Evolutionary conservation across 2,888 invertebrate genomes (phyloP).

Genomic region (Drosophila koepferae): DNA sequence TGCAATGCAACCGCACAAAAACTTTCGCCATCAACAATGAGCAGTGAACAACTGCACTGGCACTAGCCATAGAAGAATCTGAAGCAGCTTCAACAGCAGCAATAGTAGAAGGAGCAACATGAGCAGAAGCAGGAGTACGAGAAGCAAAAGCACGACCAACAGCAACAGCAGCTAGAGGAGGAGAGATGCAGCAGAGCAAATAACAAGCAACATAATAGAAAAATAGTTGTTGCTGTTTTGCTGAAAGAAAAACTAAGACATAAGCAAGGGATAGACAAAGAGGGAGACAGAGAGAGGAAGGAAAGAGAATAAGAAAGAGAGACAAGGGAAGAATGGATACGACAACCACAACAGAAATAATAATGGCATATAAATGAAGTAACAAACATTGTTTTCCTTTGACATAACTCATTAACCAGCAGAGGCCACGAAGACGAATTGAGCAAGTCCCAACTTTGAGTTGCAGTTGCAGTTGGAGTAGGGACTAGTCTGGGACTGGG

Average conservation of each 20-base stretch:
- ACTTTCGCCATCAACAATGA: conserved; percentile 74
- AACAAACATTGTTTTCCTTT: conserved; percentile 84
- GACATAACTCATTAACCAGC: conserved; percentile 84
- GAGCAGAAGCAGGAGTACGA: conserved; percentile 5
- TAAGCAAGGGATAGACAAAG: conserved; percentile 10
- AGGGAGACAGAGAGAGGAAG: background rate
- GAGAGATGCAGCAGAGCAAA: conserved; percentile 51
- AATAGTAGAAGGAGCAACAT: conserved; percentile 1
- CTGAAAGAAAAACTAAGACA: conserved; percentile 63
- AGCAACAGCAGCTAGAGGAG: background rate
- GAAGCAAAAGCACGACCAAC: conserved; percentile 1
- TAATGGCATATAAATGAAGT: conserved; percentile 81
- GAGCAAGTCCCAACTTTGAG: conserved; percentile 30
- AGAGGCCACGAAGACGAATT: conserved; percentile 57
- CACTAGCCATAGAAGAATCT: conserved; percentile 9
- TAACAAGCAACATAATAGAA: conserved; percentile 76
- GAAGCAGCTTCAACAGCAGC: conserved; percentile 11
- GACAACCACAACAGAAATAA: conserved; percentile 74
- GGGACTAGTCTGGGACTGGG: background rate
- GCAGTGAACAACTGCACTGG: conserved; percentile 5
- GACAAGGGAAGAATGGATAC: conserved; percentile 25
- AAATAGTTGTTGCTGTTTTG: conserved; percentile 41
- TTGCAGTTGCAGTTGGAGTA: conserved; percentile 13
- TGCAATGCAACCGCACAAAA: conserved; percentile 64
- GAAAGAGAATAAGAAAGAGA: background rate